These are phyloP conservation scores for Nasonia longicornis DNA, from an alignment of 1,140 invertebrate genomes.

Conservation along the genomic window DNA sequence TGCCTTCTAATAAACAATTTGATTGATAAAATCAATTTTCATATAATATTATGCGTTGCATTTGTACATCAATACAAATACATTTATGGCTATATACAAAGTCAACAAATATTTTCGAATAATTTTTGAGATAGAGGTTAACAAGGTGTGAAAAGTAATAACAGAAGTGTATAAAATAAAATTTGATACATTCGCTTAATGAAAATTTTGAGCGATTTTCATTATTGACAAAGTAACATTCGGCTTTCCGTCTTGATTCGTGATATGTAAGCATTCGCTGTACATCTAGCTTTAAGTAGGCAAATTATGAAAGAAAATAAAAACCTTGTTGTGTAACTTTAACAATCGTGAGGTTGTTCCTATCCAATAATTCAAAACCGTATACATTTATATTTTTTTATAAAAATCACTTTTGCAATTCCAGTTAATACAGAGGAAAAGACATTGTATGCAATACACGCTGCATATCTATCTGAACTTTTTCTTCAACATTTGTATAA, in stretches of 20 bases:
- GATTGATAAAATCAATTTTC: slow-evolving; percentile 32
- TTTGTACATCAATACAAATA: slow-evolving; percentile 39
- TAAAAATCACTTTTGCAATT: slow-evolving; percentile 45
- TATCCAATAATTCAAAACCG: slow-evolving; percentile 9
- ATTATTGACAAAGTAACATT: slow-evolving; percentile 19
- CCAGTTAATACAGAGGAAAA: slow-evolving; percentile 27
- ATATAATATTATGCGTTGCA: slow-evolving; percentile 38
- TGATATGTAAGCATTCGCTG: neutral
- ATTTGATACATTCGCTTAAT: slow-evolving; percentile 6
- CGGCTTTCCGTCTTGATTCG: neutral
- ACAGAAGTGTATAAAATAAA: slow-evolving; percentile 19
- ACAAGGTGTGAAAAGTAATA: slow-evolving; percentile 12
- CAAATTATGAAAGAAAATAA: neutral
- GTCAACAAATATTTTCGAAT: slow-evolving; percentile 20
- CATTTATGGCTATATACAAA: slow-evolving; percentile 17
- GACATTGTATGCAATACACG: slow-evolving; percentile 23
- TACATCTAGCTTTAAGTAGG: neutral
- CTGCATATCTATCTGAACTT: slow-evolving; percentile 32
- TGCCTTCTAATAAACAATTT: slow-evolving; percentile 4
- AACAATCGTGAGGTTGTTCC: neutral
- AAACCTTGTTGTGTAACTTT: neutral
- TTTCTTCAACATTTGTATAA: slow-evolving; percentile 34
- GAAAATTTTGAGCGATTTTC: slow-evolving; percentile 37
- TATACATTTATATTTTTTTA: slow-evolving; percentile 7
- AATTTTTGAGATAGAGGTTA: slow-evolving; percentile 10